Base-by-base conservation (phyloP, 2,888 invertebrate genomes). In the Dusona sp. region DNA sequence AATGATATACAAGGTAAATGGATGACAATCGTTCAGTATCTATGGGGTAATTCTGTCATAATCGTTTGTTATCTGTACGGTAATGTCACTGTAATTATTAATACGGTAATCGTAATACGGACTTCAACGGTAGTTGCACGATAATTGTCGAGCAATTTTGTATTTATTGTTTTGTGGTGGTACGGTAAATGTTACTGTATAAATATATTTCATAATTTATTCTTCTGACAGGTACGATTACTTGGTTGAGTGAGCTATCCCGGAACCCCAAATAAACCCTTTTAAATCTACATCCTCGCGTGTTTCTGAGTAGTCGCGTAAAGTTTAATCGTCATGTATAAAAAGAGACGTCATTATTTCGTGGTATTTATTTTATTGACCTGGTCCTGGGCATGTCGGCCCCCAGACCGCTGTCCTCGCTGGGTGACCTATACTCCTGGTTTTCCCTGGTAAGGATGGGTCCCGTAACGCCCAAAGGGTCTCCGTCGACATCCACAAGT, bases 391-490 rank as follows among this genome's bases (percentile, higher is more conserved):
- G 96, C 94, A 96, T 96, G 94, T 97, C 97, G 95, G 98, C 96
- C 95, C 98, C 98, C 94, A 98, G 97, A 94, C 98, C 98, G 95
- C 98, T 98, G 96, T 98, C 98, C 95, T 98, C 98, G 94, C 98
- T 98, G 91, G 98, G 98, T 93, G 98, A 97, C 94, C 97, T 96
- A 95, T 96, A 96, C 94, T 96, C 96, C 94, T 96, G 96, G 94
- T 95, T 95, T 95, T 96, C 95, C 91, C 93, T 89, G 64, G 92
- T 90, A 88, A 93, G 90, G 88, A 93, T 92, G 45, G 93, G 92
- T 90, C 94, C 94, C 88, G 93, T 94, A 82, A 93, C 93, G 91
- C 94, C 94, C 82, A 93, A 89, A 67, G 94, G 94, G 90, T 94
- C 94, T 92, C 93, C 94, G 90, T 94, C 94, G 92, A 93, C 91